Percentiles rank a stretch among this genome's conserved stretches.
Evolutionary conservation across 2,797 vertebrate genomes (phyloP).

Genomic region (Orientallactaga sibirica): DNA sequence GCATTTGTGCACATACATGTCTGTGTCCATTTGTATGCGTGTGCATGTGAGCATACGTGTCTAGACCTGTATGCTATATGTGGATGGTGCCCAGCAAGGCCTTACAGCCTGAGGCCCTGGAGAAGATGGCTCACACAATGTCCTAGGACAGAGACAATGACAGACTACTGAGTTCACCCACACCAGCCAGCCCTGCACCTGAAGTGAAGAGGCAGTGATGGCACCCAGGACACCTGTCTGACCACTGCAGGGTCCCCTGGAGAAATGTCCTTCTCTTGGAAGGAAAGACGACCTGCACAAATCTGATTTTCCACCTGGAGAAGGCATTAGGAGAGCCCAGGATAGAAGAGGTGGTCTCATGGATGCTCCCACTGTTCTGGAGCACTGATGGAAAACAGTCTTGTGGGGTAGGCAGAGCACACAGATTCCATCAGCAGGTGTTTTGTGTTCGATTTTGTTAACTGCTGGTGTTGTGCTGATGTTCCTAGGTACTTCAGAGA

Average conservation of each 20-base stretch:
- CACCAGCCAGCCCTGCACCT: not conserved
- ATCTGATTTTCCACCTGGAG: not conserved
- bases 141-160: not conserved
- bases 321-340: not conserved
- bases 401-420: not conserved
- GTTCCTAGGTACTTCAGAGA: not conserved
- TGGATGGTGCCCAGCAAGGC: too few relatives aligned
- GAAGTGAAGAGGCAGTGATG: not conserved
- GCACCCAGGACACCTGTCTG: not conserved
- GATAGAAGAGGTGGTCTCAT: not conserved
- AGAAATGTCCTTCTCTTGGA: not conserved
- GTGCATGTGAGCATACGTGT: not conserved
- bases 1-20: too few relatives aligned
- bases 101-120: rapidly evolving
- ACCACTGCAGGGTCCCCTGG: not conserved
- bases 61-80: too few relatives aligned
- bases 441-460: not conserved
- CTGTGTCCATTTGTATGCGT: not conserved
- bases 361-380: not conserved
- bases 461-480: not conserved
- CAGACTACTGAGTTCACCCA: not conserved
- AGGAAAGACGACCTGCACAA: not conserved
- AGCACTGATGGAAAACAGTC: too few relatives aligned
- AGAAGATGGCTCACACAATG: not conserved
- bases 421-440: not conserved